A percentile compares a stretch with the other conserved stretches of the same genome.
These are phyloP conservation scores for Pantherophis alleghaniensis DNA, from an alignment of 2,797 vertebrate species.

Conservation along the genomic window DNA sequence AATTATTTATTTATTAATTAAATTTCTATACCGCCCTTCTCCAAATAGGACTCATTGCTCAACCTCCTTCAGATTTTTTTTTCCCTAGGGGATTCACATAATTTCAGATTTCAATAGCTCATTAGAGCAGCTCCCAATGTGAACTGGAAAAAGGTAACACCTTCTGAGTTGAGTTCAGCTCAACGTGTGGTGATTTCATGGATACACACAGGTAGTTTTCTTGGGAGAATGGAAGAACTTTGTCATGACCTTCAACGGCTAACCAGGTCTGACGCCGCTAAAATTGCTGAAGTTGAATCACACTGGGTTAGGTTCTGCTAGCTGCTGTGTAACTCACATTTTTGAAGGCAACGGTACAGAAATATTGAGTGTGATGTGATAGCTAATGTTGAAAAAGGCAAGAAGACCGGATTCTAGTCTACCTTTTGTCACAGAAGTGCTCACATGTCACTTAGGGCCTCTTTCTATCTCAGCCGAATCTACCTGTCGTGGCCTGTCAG, in stretches of 20 bases:
- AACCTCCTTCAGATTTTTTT: background rate
- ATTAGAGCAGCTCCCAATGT: background rate
- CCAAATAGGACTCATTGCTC: too few species aligned
- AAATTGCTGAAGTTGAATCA: background rate
- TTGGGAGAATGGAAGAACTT: background rate
- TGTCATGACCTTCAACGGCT: background rate
- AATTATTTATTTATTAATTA: too few species aligned
- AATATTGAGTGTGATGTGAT: background rate
- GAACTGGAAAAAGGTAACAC: background rate
- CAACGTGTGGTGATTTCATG: background rate
- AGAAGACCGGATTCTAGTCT: background rate
- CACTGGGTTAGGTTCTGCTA: background rate
- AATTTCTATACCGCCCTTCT: too few species aligned
- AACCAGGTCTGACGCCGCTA: background rate
- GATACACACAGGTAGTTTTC: background rate
- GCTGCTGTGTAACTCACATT: background rate
- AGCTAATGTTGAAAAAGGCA: background rate
- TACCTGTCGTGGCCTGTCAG: too few species aligned
- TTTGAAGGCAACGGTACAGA: background rate
- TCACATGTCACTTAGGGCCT: background rate
- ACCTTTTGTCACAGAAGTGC: background rate
- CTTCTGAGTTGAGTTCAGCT: background rate
- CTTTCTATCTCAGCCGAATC: background rate
- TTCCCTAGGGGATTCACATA: background rate
- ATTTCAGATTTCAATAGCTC: background rate